Conservation (phyloP, 2,797 vertebrate species). For the Leptatherina wallacei region DNA sequence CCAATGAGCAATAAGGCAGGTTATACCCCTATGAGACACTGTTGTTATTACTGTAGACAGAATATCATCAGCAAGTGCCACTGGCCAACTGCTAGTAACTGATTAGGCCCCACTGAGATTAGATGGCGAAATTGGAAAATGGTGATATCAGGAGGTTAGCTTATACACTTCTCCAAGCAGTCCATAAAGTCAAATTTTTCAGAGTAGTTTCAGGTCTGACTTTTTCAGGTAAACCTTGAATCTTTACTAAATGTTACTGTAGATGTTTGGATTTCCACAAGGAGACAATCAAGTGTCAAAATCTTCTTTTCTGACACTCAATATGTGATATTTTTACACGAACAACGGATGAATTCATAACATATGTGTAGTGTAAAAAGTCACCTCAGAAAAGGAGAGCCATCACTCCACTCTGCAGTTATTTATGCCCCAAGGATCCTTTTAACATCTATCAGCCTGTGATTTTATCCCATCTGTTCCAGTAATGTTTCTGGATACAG, state of each 20-base stretch:
- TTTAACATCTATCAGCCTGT: background rate
- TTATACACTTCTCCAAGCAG: conserved; percentile 42
- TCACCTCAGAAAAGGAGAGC: background rate
- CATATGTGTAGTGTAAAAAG: too few species aligned
- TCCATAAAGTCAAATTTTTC: conserved; percentile 43
- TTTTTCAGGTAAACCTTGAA: conserved; percentile 41
- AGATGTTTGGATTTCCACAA: conserved; percentile 19
- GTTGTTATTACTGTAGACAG: conserved; percentile 63
- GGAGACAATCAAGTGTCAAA: conserved; percentile 15
- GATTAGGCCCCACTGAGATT: conserved; percentile 62
- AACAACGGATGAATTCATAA: too few species aligned
- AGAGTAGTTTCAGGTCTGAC: conserved; percentile 34
- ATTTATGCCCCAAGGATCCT: too few species aligned
- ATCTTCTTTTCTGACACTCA: conserved; percentile 1
- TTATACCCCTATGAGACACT: conserved; percentile 63
- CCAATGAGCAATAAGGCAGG: conserved; percentile 73
- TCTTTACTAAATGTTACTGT: conserved; percentile 28
- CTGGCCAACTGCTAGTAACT: conserved; percentile 63
- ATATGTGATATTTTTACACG: background rate
- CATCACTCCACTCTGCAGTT: background rate
- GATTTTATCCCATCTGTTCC: conserved; percentile 9
- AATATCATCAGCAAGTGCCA: conserved; percentile 56
- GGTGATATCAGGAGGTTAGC: conserved; percentile 40
- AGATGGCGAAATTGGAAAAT: conserved; percentile 65
- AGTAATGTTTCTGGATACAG: conserved; percentile 6